These are phyloP conservation scores for Antennarius maculatus DNA, from an alignment of 2,797 vertebrate species.

Conservation along the genomic window DNA sequence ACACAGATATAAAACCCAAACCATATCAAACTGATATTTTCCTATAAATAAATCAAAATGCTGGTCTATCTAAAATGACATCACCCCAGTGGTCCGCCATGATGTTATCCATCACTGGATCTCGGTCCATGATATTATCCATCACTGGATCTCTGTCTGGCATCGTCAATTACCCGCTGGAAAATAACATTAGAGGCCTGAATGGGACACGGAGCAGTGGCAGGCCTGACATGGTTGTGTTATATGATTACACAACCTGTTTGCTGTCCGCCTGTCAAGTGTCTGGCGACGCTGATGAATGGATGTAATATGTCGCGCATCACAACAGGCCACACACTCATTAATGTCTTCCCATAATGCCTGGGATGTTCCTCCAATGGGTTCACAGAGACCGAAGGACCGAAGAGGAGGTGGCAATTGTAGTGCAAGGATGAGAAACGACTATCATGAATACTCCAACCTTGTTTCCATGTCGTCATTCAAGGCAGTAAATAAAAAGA, in stretches of 20 bases:
- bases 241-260: constrained; percentile 86
- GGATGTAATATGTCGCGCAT: constrained; percentile 82
- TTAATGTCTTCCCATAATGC: constrained; percentile 76
- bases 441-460: constrained; percentile 72
- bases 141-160: constrained; percentile 72
- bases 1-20: background rate
- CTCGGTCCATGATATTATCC: constrained; percentile 72
- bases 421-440: constrained; percentile 54
- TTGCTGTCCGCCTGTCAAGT: constrained; percentile 82
- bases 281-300: constrained; percentile 82
- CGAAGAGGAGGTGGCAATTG: constrained; percentile 22
- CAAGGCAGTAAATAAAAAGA: constrained; percentile 74
- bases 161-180: constrained; percentile 76
- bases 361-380: constrained; percentile 59
- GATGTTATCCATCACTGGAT: constrained; percentile 76
- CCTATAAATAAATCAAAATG: constrained; percentile 41
- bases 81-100: constrained; percentile 57
- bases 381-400: constrained; percentile 29
- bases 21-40: constrained; percentile 28
- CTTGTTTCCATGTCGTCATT: constrained; percentile 65
- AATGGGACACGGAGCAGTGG: constrained; percentile 73
- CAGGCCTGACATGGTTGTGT: constrained; percentile 79
- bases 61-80: constrained; percentile 59
- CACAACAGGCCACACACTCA: constrained; percentile 75
- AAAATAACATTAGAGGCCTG: constrained; percentile 81